Conservation (phyloP, 1,140 invertebrate genomes). For the Hycleus cichorii region DNA sequence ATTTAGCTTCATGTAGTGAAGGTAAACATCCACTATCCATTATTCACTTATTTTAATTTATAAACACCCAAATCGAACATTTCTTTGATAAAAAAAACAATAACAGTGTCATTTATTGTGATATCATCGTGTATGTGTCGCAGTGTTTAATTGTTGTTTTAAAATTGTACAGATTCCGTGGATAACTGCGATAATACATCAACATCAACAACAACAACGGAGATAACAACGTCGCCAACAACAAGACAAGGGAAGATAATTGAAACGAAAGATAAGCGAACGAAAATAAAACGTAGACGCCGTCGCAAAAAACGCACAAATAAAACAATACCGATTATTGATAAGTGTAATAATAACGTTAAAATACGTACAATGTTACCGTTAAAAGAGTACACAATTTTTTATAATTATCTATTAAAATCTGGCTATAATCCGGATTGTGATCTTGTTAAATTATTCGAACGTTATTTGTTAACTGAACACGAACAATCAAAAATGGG, state of each 20-base stretch:
- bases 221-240: not conserved
- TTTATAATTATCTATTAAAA: not conserved
- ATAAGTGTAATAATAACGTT: not conserved
- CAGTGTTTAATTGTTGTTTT: not conserved
- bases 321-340: constrained; percentile 7
- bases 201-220: constrained; percentile 6
- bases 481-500: constrained; percentile 62
- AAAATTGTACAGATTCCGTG: not conserved
- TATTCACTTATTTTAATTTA: not conserved
- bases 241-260: no score
- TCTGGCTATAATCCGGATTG: not conserved
- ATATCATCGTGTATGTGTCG: not conserved
- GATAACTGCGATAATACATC: not conserved
- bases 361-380: not conserved
- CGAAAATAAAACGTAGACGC: no score
- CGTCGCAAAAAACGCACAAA: not conserved
- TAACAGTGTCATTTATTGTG: not conserved
- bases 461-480: constrained; percentile 53
- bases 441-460: not conserved
- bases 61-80: not conserved
- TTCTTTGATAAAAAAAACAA: not conserved
- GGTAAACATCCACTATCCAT: constrained; percentile 38
- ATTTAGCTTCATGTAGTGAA: constrained; percentile 70
- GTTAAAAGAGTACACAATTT: not conserved
- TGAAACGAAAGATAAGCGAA: no score